Evolutionary conservation across 2,113 vertebrate genomes (phyloP), one percentile per base, ranked within the genome.

Genomic region (Hystrix cristata): DNA sequence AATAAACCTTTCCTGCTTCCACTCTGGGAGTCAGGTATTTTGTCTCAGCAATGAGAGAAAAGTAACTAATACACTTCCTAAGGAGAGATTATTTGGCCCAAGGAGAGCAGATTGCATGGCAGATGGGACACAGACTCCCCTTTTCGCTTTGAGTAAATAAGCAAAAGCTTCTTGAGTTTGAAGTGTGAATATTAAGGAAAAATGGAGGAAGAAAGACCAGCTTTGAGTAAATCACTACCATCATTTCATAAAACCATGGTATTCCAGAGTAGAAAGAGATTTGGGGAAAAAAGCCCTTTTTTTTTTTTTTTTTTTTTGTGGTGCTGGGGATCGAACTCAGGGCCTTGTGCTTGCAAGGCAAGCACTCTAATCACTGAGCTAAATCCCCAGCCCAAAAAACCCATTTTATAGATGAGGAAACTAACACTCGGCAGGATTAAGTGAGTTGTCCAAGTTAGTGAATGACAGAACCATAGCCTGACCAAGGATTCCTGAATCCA

Each of bases 61-160:
- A 38, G 38, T 38, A 38, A 38, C 38, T 38, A 38, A 38, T 38
- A 38, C 38, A 31, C 60, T 53, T 79, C 38, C 7, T 71, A 29
- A 91, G 67, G 19, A 89, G 43, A 27, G 18, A 15, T 81, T 29
- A 46, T 88, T 67, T 86, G 81, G 31, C 46, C 64, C 53, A 85
- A 80, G 48, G 62, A 94, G 25, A 92, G 34, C 13, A 46, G 13
- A 51, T 51, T 25, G 64, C 74, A 92, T 87, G 53, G 15, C 80
- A 90, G n/a, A 72, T 57, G 27, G 34, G 2, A 53, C 18, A 31
- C 64, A 90, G 60, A 16, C 59, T 71, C 51, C 38, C 64, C 5
- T 62, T 91, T 85, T 85, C 38, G 13, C 12, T 97, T 25, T 93
- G 87, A 96, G 15, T 80, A 94, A 90, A 71, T 60, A 80, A 87